Base-by-base conservation (phyloP, 2,113 vertebrate species). In the Cyanoderma ruficeps region DNA sequence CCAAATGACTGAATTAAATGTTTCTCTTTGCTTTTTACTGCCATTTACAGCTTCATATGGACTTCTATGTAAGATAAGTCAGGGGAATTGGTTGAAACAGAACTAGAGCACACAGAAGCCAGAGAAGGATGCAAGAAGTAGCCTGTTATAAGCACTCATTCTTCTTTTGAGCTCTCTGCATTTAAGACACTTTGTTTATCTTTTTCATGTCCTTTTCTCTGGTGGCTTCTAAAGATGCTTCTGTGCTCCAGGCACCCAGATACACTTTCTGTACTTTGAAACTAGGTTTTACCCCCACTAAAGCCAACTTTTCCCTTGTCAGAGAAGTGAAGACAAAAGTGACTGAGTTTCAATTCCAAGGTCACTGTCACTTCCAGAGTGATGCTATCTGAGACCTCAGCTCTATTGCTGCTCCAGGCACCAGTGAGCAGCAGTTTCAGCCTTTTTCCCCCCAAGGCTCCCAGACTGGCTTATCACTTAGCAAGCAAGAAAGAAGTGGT, bases 371-470 rank as follows among this genome's bases (percentile, higher is more conserved):
- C 33, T 81, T 63, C 30, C 60, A 85, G 33, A 42, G 30, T 30
- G 57, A 35, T 76, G 33, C 23, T 69, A 10, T 7, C 24, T 6
- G 42, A 61, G 17, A 24, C 27, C n/a, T 81, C 3, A 4, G 31
- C 46, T 39, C 21, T 44, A 24, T 18, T 4, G 9, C 52, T 57
- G 21, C 53, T 72, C 53, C 49, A 27, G 55, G 19, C 33, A 72
- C 31, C 47, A 47, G 20, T 0, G 0, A 85, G 47, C 42, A 55
- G 35, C 0, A 3, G 46, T 77, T 95, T 37, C 75, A 80, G 31
- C 44, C 61, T 68, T 69, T 37, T 65, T 12, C 10, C 7, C n/a
- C 35, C 6, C 1, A 14, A 0, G 6, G 61, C 11, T 74, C 37
- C 46, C 41, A 55, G n/a, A 10, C 17, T 3, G 5, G 30, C 13